A percentile compares a stretch with the other conserved stretches of the same genome.
Evolutionary conservation across 1,140 invertebrate genomes (phyloP).

Genomic region (Caenorhabditis remanei): DNA sequence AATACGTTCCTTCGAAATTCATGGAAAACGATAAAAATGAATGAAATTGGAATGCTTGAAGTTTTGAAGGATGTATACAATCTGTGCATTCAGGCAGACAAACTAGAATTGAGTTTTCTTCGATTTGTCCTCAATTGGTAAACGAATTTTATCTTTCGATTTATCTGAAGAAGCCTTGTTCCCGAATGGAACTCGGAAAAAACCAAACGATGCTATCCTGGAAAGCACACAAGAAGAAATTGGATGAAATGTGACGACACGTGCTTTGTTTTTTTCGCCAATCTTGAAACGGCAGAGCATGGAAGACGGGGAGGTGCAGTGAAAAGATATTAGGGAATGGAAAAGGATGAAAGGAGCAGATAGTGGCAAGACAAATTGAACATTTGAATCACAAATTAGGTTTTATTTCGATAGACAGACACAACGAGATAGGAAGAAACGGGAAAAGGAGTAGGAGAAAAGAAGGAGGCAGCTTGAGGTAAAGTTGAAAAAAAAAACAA

Average conservation of each 20-base stretch:
- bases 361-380: constrained; percentile 39
- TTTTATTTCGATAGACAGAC: constrained; percentile 42
- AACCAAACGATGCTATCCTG: constrained; percentile 12
- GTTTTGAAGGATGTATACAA: too few species aligned
- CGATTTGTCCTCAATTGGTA: background rate
- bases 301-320: constrained; percentile 18
- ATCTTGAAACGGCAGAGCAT: background rate
- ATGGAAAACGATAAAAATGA: too few species aligned
- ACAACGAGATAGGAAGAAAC: background rate
- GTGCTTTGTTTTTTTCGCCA: constrained; percentile 13
- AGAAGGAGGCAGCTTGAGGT: background rate
- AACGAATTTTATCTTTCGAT: background rate
- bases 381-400: constrained; percentile 56
- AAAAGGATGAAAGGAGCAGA: constrained; percentile 50
- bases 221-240: constrained; percentile 41
- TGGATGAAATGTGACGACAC: constrained; percentile 53
- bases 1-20: too few species aligned
- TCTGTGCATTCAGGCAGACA: too few species aligned
- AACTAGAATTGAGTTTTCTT: too few species aligned
- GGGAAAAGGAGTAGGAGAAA: background rate
- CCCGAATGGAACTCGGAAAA: background rate
- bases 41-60: too few species aligned
- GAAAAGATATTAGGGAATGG: constrained; percentile 26
- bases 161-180: background rate
- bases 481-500: constrained; percentile 4